Percentiles rank a stretch among this genome's conserved stretches.
Conservation (phyloP, 2,113 vertebrate species). For the Symphodus melops region DNA sequence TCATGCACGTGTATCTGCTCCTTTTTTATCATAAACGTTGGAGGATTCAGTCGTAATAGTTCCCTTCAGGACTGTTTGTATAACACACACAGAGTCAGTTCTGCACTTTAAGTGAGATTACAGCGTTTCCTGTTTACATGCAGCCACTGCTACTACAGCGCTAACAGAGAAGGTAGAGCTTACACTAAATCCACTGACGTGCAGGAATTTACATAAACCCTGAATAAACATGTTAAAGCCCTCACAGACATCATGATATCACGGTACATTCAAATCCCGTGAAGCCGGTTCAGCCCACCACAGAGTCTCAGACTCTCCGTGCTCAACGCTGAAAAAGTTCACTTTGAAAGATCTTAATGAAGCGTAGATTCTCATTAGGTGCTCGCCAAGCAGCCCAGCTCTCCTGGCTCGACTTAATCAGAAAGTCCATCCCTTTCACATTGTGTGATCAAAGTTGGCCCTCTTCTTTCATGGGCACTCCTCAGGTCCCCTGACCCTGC, state of each 20-base stretch:
- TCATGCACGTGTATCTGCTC: too few relatives aligned
- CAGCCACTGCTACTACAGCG: background rate
- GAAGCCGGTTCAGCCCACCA: too few relatives aligned
- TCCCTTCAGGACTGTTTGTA: too few relatives aligned
- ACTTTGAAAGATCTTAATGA: background rate
- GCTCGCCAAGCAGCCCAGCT: background rate
- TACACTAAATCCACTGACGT: conserved; percentile 5
- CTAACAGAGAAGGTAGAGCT: background rate
- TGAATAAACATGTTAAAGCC: background rate
- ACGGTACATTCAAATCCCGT: too few relatives aligned
- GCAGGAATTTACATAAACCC: conserved; percentile 1
- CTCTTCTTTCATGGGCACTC: conserved; percentile 64
- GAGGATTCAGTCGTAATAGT: too few relatives aligned
- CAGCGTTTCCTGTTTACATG: conserved; percentile 26
- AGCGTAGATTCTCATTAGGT: background rate
- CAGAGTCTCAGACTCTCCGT: too few relatives aligned
- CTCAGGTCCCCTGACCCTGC: conserved; percentile 59
- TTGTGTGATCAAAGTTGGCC: conserved; percentile 74
- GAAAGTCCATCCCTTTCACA: conserved; percentile 64
- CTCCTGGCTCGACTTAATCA: conserved; percentile 66
- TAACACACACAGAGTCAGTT: too few relatives aligned
- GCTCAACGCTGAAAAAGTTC: background rate
- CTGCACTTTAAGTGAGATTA: background rate
- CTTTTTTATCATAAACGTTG: too few relatives aligned
- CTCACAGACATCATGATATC: background rate